Conservation (phyloP, 1,140 invertebrate genomes). For the Octopus bimaculoides region DNA sequence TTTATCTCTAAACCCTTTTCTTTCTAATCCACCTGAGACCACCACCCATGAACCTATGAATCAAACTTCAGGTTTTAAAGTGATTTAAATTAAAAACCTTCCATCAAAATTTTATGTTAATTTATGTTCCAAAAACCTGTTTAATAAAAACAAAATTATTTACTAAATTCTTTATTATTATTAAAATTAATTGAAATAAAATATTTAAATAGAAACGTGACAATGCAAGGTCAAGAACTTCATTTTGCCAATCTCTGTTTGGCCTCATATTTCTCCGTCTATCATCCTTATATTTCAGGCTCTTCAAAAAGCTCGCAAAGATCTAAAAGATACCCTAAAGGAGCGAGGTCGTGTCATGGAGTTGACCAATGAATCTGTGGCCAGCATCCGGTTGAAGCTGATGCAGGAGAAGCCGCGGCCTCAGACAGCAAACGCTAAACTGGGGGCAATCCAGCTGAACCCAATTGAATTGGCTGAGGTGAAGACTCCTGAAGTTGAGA, state of each 20-base stretch:
- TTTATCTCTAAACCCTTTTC: too few relatives aligned
- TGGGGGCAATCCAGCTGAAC: constrained; percentile 20
- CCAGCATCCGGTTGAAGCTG: constrained; percentile 33
- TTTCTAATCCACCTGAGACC: too few relatives aligned
- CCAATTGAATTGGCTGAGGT: constrained; percentile 46
- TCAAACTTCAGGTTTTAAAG: too few relatives aligned
- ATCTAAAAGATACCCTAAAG: constrained; percentile 45
- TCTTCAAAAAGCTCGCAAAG: constrained; percentile 45
- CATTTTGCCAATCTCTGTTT: background rate
- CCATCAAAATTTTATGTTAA: too few relatives aligned
- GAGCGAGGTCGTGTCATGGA: constrained; percentile 54
- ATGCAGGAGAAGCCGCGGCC: constrained; percentile 28
- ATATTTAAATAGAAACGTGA: too few relatives aligned
- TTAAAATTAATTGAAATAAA: too few relatives aligned
- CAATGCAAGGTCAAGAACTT: too few relatives aligned
- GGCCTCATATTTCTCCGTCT: background rate
- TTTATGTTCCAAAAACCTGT: too few relatives aligned
- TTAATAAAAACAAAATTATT: too few relatives aligned
- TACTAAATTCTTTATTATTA: too few relatives aligned
- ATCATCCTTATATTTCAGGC: constrained; percentile 31
- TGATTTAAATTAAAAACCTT: too few relatives aligned
- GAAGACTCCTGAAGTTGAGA: constrained; percentile 53
- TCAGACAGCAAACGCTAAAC: constrained; percentile 30
- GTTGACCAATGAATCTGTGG: constrained; percentile 45
- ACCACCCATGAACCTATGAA: too few relatives aligned